phyloP scores from a whole-genome alignment of 2,113 vertebrate genomes.

The Micromys minutus region DNA sequence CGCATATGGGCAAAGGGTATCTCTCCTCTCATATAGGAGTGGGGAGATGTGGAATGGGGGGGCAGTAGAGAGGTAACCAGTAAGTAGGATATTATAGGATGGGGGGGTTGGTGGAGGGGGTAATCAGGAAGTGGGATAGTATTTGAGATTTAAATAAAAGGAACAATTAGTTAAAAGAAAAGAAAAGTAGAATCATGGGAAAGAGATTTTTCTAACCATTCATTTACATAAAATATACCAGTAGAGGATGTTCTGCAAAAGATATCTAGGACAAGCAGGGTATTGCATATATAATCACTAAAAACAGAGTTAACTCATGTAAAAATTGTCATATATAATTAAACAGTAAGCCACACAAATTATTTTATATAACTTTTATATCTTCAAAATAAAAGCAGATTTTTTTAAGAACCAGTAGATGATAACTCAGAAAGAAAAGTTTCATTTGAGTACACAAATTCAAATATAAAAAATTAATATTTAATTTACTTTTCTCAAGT shows the following conservation, averaged over 20 bases:
- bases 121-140: no score
- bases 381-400: background rate
- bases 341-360: background rate
- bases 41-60: no score
- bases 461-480: background rate
- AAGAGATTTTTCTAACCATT: background rate
- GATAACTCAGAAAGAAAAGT: background rate
- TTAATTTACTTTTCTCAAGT: background rate
- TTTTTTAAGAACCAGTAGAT: no score
- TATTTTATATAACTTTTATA: background rate
- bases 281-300: background rate
- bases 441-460: background rate
- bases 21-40: no score
- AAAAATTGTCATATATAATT: background rate
- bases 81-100: no score
- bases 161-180: no score
- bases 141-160: no score
- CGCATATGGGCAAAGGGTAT: no score
- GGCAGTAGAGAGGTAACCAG: no score
- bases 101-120: no score
- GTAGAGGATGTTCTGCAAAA: background rate
- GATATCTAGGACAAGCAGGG: background rate
- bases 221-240: background rate
- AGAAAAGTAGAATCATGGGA: no score
- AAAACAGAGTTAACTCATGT: background rate